Evolutionary conservation across 2,888 invertebrate genomes (phyloP).

Genomic region (Liposcelis brunnea): DNA sequence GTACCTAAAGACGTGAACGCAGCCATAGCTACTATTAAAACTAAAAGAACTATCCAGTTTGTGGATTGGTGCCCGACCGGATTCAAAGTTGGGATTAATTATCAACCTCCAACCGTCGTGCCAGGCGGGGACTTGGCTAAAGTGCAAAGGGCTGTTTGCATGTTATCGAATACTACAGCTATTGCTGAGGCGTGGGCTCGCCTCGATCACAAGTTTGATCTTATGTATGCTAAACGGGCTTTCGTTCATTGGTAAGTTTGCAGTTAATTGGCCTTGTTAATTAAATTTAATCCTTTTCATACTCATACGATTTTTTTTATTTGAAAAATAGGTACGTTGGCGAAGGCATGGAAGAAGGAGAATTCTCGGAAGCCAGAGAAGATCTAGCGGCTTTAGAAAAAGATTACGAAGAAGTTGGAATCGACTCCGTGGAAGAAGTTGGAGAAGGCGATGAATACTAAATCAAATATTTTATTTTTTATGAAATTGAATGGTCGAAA

Average conservation of each 20-base stretch:
- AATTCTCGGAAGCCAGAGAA: constrained; percentile 35
- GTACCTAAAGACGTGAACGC: constrained; percentile 92
- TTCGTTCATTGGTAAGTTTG: constrained; percentile 49
- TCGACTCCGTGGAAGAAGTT: constrained; percentile 69
- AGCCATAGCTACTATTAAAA: constrained; percentile 91
- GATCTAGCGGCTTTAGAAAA: constrained; percentile 60
- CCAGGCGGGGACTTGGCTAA: constrained; percentile 33
- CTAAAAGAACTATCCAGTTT: constrained; percentile 85
- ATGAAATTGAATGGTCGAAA: too few species aligned
- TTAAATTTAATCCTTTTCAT: too few species aligned
- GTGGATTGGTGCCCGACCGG: constrained; percentile 82
- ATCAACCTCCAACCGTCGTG: constrained; percentile 54
- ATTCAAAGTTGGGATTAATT: constrained; percentile 54
- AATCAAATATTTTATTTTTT: constrained; percentile 18
- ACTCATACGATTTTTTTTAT: not conserved
- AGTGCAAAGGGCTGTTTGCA: constrained; percentile 40
- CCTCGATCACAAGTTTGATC: constrained; percentile 41
- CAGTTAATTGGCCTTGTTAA: too few species aligned
- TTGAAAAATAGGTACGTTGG: constrained; percentile 43
- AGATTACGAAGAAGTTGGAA: constrained; percentile 75
- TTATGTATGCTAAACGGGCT: constrained; percentile 42
- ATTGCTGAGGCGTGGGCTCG: constrained; percentile 72
- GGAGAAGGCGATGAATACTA: constrained; percentile 67
- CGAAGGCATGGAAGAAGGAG: constrained; percentile 69
- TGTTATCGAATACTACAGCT: constrained; percentile 70